Base-by-base conservation (phyloP, 2,888 invertebrate species). In the Thymelicus sylvestris region DNA sequence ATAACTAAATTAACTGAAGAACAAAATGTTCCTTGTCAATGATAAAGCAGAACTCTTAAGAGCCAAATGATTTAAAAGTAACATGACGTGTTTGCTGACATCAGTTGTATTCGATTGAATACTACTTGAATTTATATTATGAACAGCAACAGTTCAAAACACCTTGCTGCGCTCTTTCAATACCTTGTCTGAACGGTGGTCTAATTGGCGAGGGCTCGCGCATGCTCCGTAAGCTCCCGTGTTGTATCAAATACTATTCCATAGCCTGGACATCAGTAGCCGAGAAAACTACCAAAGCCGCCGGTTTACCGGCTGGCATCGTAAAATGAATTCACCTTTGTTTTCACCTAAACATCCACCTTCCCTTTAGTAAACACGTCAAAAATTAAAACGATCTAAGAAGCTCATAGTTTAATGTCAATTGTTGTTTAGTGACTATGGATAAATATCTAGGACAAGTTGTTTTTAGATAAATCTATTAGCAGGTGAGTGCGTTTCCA, bases 191-290 rank as follows among this genome's bases (percentile, higher is more conserved):
- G 85, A 85, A 82, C 84, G 84, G 79, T 85, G 85, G 81, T 85
- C 88, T 85, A 89, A 86, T 91, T 91, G 92, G 92, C 88, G 80
- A 79, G 65, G 75, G 72, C 68, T 67, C 78, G 89, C 93, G 93
- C 93, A 93, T 92, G 93, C 91, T 75, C 89, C 78, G 69, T 71
- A 4, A 41, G 63, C 47, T 39, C 4, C 67, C 82, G 79, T 79
- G 78, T 80, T 83, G 82, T 81, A 81, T 80, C 82, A 86, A 81
- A 86, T 85, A 80, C 57, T 83, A 83, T 85, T 85, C 79, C 80
- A 76, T 79, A 79, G 78, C 76, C 73, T 75, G 78, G 85, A 82
- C 87, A 84, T 83, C 87, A 91, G 91, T 92, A 84, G 89, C 88
- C 89, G 88, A 86, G 83, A 86, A 80, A 80, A 79, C 78, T 78